Evolutionary conservation across 2,113 vertebrate genomes (phyloP).

Genomic region (Sitta europaea): DNA sequence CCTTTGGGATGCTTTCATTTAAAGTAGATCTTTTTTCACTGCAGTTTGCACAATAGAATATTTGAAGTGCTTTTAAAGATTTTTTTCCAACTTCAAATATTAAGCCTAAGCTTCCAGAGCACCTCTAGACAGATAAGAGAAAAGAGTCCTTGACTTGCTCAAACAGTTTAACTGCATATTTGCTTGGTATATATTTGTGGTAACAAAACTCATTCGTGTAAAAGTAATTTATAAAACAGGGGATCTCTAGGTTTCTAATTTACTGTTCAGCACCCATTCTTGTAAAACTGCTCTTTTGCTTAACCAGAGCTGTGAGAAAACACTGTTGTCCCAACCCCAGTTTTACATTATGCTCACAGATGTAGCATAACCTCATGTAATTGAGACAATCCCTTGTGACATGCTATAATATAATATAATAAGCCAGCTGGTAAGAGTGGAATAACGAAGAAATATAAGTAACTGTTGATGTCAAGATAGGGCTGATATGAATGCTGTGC

Average conservation of each 20-base stretch:
- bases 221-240: neutral
- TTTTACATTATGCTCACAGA: neutral
- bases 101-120: neutral
- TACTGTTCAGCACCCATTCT: neutral
- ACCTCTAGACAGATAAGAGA: neutral
- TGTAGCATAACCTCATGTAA: constrained; percentile 17
- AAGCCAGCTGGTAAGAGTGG: constrained; percentile 20
- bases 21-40: neutral
- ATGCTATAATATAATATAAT: neutral
- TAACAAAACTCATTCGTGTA: neutral
- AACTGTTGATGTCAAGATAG: constrained; percentile 15
- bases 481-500: neutral
- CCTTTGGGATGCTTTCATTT: neutral
- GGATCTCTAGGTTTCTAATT: neutral
- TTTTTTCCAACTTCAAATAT: neutral
- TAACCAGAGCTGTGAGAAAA: neutral
- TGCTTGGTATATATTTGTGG: neutral
- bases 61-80: neutral
- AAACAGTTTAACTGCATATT: neutral
- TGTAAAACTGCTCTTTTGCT: neutral
- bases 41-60: neutral
- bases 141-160: neutral
- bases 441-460: constrained; percentile 4
- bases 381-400: neutral
- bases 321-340: neutral